Base-by-base conservation (phyloP, 1,140 invertebrate genomes). In the Listronotus oregonensis region DNA sequence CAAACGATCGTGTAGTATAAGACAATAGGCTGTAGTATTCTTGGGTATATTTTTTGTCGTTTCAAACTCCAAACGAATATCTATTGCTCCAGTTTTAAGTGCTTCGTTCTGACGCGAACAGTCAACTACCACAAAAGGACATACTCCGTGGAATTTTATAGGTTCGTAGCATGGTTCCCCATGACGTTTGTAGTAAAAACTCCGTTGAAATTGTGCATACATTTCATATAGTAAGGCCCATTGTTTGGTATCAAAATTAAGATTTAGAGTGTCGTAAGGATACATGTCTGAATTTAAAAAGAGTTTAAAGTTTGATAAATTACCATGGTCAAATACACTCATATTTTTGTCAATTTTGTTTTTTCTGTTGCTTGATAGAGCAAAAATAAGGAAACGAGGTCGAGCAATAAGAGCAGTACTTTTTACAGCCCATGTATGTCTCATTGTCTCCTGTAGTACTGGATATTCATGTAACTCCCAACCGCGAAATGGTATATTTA, bases 381-480 rank as follows among this genome's bases (percentile, higher is more conserved):
- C 27, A 32, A 37, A 9, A 37, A 37, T 37, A 10, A 37, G 34
- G 34, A 32, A 61, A n/a, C 66, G 51, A 14, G 71, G 71, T 66
- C 59, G 63, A 61, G 66, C 59, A 0, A 69, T 10, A 12, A 62
- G 49, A 5, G 15, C 40, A 15, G 43, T 55, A 0, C 55, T 71
- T 58, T 67, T 69, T 0, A 73, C 64, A 3, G 56, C 59, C 71
- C 73, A 75, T 6, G 64, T 49, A 42, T 57, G 54, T 31, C 64
- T 67, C 8, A 63, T 58, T 3, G 70, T 62, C 10, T 39, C 21
- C 7, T 74, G 69, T 7, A n/a, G 75, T 40, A 8, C 11, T 32
- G 71, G 68, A 73, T 75, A 75, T 43, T 77, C 72, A 46, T 73
- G 72, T 9, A 76, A 52, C 50, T 76, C 68, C 74, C 76, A 77